Evolutionary conservation across 2,888 invertebrate species (phyloP).

Genomic region (Lucinisca nassula): DNA sequence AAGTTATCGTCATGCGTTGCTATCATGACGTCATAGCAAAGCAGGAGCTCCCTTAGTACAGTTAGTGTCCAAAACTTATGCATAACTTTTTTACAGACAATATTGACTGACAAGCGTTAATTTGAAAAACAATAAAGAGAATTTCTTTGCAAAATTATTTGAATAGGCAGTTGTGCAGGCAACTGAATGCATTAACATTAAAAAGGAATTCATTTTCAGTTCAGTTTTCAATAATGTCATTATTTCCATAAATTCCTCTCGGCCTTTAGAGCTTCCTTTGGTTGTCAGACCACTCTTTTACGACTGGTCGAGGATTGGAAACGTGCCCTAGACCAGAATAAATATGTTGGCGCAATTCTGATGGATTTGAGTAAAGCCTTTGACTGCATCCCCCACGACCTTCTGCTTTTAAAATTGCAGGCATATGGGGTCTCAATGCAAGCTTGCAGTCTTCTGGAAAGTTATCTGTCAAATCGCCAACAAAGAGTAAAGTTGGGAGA

Average conservation of each 20-base stretch:
- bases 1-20: too few species aligned
- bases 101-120: too few species aligned
- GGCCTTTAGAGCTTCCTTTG: constrained; percentile 15
- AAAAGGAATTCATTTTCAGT: too few species aligned
- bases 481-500: neutral
- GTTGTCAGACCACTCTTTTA: constrained; percentile 39
- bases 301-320: neutral
- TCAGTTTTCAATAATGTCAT: too few species aligned
- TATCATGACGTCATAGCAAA: too few species aligned
- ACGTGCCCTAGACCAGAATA: neutral
- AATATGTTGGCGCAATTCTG: neutral
- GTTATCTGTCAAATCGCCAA: constrained; percentile 20
- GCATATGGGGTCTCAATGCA: constrained; percentile 18
- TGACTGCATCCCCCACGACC: constrained; percentile 6
- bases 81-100: too few species aligned
- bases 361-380: neutral
- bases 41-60: too few species aligned
- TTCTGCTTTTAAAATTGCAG: neutral
- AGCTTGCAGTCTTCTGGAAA: neutral
- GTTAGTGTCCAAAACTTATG: too few species aligned
- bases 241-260: constrained; percentile 27
- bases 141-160: too few species aligned
- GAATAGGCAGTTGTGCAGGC: too few species aligned
- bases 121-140: too few species aligned
- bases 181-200: too few species aligned